These are phyloP conservation scores for Drosophila kepulauana DNA, from an alignment of 1,140 invertebrate species.

Conservation along the genomic window DNA sequence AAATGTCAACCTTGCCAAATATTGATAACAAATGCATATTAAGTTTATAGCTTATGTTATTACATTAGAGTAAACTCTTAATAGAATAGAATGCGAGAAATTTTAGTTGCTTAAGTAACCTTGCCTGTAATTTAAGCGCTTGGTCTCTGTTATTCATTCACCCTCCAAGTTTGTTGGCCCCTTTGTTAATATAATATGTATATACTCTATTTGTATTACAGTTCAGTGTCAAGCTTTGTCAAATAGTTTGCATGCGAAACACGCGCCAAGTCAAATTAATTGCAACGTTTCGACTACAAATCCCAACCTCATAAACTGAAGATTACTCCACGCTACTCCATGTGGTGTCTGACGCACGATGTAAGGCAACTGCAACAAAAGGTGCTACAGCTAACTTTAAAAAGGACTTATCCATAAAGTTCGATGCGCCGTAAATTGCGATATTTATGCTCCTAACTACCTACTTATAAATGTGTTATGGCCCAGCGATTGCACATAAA, in stretches of 20 bases:
- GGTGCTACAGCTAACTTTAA: constrained; percentile 37
- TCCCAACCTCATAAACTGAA: constrained; percentile 75
- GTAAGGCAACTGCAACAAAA: constrained; percentile 43
- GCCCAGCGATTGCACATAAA: constrained; percentile 62
- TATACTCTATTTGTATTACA: constrained; percentile 23
- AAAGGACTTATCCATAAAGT: constrained; percentile 51
- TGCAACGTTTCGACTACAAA: constrained; percentile 69
- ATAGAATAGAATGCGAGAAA: constrained; percentile 20
- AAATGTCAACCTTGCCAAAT: background rate
- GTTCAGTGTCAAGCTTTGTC: constrained; percentile 40
- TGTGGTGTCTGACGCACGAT: constrained; percentile 22
- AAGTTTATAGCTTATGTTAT: background rate
- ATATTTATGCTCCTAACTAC: constrained; percentile 65
- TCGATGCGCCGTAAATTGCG: constrained; percentile 34
- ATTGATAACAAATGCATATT: constrained; percentile 1
- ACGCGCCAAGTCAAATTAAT: constrained; percentile 74
- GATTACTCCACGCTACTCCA: constrained; percentile 57
- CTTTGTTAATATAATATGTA: constrained; percentile 18
- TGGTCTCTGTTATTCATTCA: background rate
- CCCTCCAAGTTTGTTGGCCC: constrained; percentile 17
- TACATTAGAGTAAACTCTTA: background rate
- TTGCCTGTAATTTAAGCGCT: constrained; percentile 20
- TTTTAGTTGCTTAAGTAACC: constrained; percentile 30
- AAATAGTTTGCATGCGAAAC: constrained; percentile 62
- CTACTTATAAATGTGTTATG: constrained; percentile 50